These are phyloP conservation scores for Furcula furcula DNA, from an alignment of 2,888 invertebrate genomes.

Conservation along the genomic window DNA sequence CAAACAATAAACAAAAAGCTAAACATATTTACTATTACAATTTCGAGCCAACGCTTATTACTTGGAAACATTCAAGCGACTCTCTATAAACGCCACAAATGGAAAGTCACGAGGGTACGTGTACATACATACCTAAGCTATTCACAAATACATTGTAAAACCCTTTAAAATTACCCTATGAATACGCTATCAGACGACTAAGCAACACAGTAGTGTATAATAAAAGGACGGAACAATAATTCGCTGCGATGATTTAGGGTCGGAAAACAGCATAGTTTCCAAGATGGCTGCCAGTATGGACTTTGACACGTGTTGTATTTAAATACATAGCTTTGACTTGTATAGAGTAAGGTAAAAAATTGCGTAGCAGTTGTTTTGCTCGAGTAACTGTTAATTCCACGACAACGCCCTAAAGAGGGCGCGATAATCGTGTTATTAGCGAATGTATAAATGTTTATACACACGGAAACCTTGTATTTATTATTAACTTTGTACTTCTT, in stretches of 20 bases:
- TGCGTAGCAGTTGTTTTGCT: constrained; percentile 18
- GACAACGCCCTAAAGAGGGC: constrained; percentile 40
- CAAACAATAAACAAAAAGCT: not conserved
- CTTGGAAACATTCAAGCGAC: not conserved
- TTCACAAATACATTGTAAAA: constrained; percentile 16
- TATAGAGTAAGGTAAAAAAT: constrained; percentile 24
- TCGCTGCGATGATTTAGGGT: constrained; percentile 46
- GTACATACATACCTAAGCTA: constrained; percentile 5
- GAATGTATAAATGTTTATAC: constrained; percentile 31
- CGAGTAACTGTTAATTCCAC: constrained; percentile 33
- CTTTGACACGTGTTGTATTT: constrained; percentile 14
- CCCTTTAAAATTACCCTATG: constrained; percentile 26
- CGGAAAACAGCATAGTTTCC: constrained; percentile 42
- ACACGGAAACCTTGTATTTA: constrained; percentile 9
- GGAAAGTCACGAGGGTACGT: constrained; percentile 4
- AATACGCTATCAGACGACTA: constrained; percentile 30
- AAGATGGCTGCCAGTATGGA: constrained; percentile 39
- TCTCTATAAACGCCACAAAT: constrained; percentile 1
- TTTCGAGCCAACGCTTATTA: not conserved
- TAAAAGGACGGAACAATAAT: constrained; percentile 46
- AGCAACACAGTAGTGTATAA: constrained; percentile 42
- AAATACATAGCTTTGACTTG: constrained; percentile 23
- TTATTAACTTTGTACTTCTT: constrained; percentile 16
- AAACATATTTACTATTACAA: not conserved
- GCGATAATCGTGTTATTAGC: constrained; percentile 36